Evolutionary conservation across 2,113 vertebrate genomes (phyloP), one percentile per base, ranked within the genome.

Genomic region (Lagopus muta): DNA sequence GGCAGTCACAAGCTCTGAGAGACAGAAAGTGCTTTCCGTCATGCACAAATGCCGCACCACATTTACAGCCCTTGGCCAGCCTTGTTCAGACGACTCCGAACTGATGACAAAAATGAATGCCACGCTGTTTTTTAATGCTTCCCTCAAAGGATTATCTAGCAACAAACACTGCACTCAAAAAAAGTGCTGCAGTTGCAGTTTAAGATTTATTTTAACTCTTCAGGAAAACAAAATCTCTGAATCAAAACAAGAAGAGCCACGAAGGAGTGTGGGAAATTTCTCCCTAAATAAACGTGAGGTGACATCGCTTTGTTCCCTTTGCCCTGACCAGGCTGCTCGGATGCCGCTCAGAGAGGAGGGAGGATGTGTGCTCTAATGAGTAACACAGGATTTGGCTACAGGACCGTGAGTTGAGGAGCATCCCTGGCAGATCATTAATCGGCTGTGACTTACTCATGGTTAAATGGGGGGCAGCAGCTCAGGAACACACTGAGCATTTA

Each of bases 201-300:
- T 0, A 2, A 86, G 88, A 92, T 94, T 96, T 94, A 89, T 94
- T 95, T 95, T 88, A 93, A 86, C 86, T 94, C 81, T 75, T 70
- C 65, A 73, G 86, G 82, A 87, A 92, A 95, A 91, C 71, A 94
- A 95, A 82, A 78, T 55, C 78, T 85, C 81, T 6, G 52, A 92
- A 84, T 72, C 57, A 72, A 93, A 94, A 77, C 86, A 90, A 78
- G 94, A 83, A 40, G 75, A 91, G 38, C 13, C 88, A 86, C 64
- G 85, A 86, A 50, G 61, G 82, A 77, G 86, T 95, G 94, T 94
- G 94, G 82, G 91, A 93, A 95, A 77, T 69, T 64, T 89, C 62
- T 88, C 70, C 91, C 69, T 91, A 32, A 66, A 55, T 65, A 88
- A 88, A 90, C 0, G 71, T 42, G 78, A 77, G 54, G 60, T 74